Evolutionary conservation across 2,888 invertebrate genomes (phyloP).

Genomic region (Brachycybe producta): DNA sequence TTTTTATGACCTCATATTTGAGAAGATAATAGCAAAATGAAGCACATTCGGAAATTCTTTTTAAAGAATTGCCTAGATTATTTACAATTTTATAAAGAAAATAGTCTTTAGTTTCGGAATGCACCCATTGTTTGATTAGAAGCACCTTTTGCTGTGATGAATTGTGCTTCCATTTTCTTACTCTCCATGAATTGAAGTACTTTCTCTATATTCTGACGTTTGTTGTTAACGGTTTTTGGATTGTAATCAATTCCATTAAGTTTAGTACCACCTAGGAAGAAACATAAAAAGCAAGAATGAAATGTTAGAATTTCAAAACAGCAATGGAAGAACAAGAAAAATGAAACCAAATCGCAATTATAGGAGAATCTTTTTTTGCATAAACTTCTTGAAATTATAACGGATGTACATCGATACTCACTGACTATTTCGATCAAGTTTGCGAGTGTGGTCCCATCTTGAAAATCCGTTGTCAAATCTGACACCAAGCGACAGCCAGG

Average conservation of each 20-base stretch:
- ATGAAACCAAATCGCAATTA: too few species aligned
- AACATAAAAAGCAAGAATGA: not conserved
- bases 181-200: slow-evolving; percentile 35
- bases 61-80: too few species aligned
- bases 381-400: not conserved
- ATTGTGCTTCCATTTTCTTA: slow-evolving; percentile 35
- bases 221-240: slow-evolving; percentile 30
- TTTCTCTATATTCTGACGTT: slow-evolving; percentile 34
- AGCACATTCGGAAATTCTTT: too few species aligned
- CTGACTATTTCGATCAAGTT: slow-evolving; percentile 36
- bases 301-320: too few species aligned
- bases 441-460: slow-evolving; percentile 35
- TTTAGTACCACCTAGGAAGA: slow-evolving; percentile 31
- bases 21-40: too few species aligned
- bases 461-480: slow-evolving; percentile 35
- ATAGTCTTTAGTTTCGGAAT: too few species aligned
- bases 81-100: too few species aligned
- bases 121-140: too few species aligned
- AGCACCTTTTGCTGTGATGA: slow-evolving; percentile 25
- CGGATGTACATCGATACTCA: slow-evolving; percentile 25
- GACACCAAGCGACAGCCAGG: slow-evolving; percentile 32
- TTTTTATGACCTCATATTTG: too few species aligned
- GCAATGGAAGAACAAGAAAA: too few species aligned
- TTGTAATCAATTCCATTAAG: slow-evolving; percentile 30
- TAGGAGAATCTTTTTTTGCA: not conserved